Evolutionary conservation across 2,113 vertebrate genomes (phyloP).

Genomic region (Egretta garzetta): DNA sequence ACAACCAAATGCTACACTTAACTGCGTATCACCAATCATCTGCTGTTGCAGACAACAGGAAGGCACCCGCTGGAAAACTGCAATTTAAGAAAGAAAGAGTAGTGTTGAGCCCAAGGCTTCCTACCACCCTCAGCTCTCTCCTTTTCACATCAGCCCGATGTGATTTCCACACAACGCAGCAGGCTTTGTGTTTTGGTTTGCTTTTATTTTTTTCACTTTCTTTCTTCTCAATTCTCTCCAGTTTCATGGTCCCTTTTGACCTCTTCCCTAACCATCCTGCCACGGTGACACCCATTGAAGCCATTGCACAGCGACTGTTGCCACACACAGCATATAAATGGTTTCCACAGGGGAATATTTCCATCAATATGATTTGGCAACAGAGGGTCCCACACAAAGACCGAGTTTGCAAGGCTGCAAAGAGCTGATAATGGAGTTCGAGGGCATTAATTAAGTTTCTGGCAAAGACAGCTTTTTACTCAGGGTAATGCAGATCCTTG

Average conservation of each 20-base stretch:
- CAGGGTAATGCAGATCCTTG: neutral
- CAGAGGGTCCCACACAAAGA: neutral
- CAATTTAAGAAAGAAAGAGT: neutral
- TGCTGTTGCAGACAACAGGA: neutral
- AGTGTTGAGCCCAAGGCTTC: neutral
- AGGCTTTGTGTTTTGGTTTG: neutral
- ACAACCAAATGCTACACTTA: neutral
- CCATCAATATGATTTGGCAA: neutral
- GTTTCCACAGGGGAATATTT: neutral
- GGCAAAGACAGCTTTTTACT: neutral
- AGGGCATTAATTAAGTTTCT: neutral
- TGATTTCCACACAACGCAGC: neutral
- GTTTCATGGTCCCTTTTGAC: neutral
- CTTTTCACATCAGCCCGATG: neutral
- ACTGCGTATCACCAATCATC: neutral
- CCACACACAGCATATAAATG: neutral
- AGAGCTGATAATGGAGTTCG: neutral
- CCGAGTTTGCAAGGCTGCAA: neutral
- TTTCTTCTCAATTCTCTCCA: neutral
- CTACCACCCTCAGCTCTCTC: neutral
- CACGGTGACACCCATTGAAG: neutral
- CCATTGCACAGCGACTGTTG: accelerated
- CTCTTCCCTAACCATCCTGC: neutral
- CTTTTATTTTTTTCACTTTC: neutral
- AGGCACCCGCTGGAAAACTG: neutral